Percentiles rank a stretch among this genome's conserved stretches.
Conservation (phyloP, 2,113 vertebrate species). For the Tachysurus fulvidraco region DNA sequence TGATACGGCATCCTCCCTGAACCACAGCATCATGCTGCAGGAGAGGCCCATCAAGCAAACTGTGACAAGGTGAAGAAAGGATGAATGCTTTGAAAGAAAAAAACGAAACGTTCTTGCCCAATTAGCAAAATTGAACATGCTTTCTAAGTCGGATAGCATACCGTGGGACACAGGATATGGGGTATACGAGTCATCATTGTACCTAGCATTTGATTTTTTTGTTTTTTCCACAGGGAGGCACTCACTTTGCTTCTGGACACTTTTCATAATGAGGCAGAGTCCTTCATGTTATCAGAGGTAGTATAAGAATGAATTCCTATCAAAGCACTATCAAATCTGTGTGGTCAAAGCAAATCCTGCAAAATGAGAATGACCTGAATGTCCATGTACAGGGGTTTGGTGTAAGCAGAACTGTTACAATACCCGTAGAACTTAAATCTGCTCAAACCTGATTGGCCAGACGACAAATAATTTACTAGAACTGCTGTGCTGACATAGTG, state of each 20-base stretch:
- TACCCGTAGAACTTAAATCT: not conserved
- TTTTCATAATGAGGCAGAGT: constrained; percentile 91
- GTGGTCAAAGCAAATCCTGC: not conserved
- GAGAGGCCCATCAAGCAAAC: constrained; percentile 95
- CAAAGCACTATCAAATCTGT: not conserved
- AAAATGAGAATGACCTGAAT: not conserved
- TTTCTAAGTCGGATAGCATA: not conserved
- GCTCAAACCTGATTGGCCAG: not conserved
- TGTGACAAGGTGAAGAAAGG: constrained; percentile 85
- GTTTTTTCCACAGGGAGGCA: constrained; percentile 80
- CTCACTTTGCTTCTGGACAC: constrained; percentile 91
- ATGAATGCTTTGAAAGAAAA: not conserved
- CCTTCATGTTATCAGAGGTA: constrained; percentile 87
- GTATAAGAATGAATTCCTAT: not conserved
- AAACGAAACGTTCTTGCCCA: too few species aligned
- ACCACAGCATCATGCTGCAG: constrained; percentile 90
- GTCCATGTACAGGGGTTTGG: not conserved
- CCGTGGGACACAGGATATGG: not conserved
- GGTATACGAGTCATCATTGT: not conserved
- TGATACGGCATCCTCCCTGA: constrained; percentile 84
- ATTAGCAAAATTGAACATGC: not conserved
- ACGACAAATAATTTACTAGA: not conserved
- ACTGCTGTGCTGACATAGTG: not conserved
- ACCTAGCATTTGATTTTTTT: not conserved
- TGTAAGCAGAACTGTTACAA: not conserved